These are phyloP conservation scores for Ptychodera flava DNA, from an alignment of 35 echinoderm and acorn worm genomes.

Conservation along the genomic window DNA sequence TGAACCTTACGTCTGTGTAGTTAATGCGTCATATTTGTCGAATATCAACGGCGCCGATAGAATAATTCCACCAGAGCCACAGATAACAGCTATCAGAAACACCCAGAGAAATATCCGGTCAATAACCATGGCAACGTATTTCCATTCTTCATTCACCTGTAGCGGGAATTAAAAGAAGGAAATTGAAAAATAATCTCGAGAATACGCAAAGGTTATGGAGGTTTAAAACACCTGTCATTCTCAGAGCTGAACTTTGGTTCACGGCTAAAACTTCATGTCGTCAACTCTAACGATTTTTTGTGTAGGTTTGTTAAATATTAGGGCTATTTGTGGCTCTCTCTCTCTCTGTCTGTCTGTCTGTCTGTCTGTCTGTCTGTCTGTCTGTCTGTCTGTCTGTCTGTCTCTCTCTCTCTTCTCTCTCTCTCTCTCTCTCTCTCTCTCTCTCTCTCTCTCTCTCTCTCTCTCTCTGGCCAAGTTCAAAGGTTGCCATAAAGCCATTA, in stretches of 20 bases:
- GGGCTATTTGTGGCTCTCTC: background rate
- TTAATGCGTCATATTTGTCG: background rate
- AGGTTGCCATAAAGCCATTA: too few species aligned
- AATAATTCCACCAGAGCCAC: conserved; percentile 84
- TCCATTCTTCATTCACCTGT: conserved; percentile 92
- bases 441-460: too few species aligned
- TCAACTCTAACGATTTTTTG: background rate
- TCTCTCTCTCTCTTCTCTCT: too few species aligned
- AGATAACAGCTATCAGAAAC: conserved; percentile 86
- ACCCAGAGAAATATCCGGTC: conserved; percentile 93
- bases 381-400: too few species aligned
- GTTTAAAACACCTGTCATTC: too few species aligned
- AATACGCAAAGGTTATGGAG: background rate
- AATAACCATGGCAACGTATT: conserved; percentile 93
- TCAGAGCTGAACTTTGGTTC: too few species aligned
- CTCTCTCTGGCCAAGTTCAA: too few species aligned
- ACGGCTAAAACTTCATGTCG: background rate
- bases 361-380: too few species aligned
- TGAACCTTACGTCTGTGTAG: background rate
- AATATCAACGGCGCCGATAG: conserved; percentile 84
- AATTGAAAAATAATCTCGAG: background rate
- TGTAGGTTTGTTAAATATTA: too few species aligned
- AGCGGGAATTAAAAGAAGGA: background rate
- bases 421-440: too few species aligned
- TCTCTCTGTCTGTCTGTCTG: background rate